A percentile compares a stretch with the other conserved stretches of the same genome.
phyloP scores from a whole-genome alignment of 2,888 invertebrate species.

The Ptilodon capucinus region DNA sequence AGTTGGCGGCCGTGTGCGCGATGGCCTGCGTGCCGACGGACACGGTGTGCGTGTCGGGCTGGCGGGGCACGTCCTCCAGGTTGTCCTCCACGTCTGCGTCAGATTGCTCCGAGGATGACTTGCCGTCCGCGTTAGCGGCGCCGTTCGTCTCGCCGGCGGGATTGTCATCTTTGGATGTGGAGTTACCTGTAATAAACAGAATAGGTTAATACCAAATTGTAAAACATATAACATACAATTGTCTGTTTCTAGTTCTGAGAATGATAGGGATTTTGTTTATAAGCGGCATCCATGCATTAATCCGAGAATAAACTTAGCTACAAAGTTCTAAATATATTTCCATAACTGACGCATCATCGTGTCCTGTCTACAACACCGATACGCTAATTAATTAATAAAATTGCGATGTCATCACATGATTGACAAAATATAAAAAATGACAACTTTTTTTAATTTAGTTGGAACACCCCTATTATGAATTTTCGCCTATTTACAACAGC shows the following conservation, averaged over 20 bases:
- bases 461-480: too few relatives aligned
- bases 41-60: conserved; percentile 49
- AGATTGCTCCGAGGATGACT: conserved; percentile 86
- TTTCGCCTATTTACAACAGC: too few relatives aligned
- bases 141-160: conserved; percentile 54
- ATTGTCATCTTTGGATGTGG: conserved; percentile 58
- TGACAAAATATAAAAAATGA: not conserved
- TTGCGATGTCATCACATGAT: not conserved
- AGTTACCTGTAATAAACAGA: conserved; percentile 57
- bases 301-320: not conserved
- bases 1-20: conserved; percentile 72
- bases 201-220: conserved; percentile 1
- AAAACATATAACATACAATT: not conserved
- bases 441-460: too few relatives aligned
- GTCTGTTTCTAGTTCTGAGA: too few relatives aligned
- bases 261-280: too few relatives aligned
- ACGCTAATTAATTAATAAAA: not conserved
- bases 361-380: not conserved
- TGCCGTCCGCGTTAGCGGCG: conserved; percentile 68
- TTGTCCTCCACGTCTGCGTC: conserved; percentile 93
- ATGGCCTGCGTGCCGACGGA: conserved; percentile 55
- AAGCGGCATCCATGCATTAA: too few relatives aligned
- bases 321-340: not conserved
- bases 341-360: not conserved
- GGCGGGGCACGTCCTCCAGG: conserved; percentile 80